These are phyloP conservation scores for Yponomeuta sedellus DNA, from an alignment of 2,888 invertebrate genomes.

Conservation along the genomic window DNA sequence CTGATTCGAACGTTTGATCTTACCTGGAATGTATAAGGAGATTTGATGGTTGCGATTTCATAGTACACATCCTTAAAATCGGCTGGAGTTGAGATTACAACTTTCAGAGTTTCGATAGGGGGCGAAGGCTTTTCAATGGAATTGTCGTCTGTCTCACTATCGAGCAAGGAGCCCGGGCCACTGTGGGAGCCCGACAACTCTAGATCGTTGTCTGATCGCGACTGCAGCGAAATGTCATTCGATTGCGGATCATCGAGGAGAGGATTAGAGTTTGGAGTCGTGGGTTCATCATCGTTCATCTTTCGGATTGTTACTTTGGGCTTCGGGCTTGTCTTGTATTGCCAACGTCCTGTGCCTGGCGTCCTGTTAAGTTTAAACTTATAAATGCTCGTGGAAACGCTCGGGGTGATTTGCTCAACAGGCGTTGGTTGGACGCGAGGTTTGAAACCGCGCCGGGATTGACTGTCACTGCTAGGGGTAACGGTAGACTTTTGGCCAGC, in stretches of 20 bases:
- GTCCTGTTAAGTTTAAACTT: conserved; percentile 89
- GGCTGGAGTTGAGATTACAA: conserved; percentile 91
- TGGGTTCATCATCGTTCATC: conserved; percentile 75
- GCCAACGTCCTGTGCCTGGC: conserved; percentile 92
- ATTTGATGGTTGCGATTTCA: conserved; percentile 92
- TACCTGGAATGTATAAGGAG: conserved; percentile 93
- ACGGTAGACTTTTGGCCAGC: conserved; percentile 60
- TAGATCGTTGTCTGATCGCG: conserved; percentile 79
- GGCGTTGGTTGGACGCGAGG: conserved; percentile 78
- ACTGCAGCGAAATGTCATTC: conserved; percentile 75
- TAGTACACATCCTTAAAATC: conserved; percentile 91
- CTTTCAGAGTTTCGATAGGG: conserved; percentile 88
- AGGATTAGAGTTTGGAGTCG: conserved; percentile 62
- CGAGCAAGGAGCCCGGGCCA: conserved; percentile 77
- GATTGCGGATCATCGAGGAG: conserved; percentile 60
- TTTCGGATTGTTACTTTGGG: conserved; percentile 89
- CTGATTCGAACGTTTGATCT: neutral
- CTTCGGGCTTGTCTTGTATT: conserved; percentile 92
- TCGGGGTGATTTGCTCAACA: conserved; percentile 69
- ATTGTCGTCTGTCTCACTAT: conserved; percentile 79
- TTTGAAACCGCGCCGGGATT: conserved; percentile 80
- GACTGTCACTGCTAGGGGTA: conserved; percentile 56
- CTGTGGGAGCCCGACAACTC: conserved; percentile 84
- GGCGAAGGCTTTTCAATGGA: conserved; percentile 77
- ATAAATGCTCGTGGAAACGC: conserved; percentile 79